Percentiles rank a stretch among this genome's conserved stretches.
phyloP scores from a whole-genome alignment of 2,797 vertebrate genomes.

The Garrulus glandarius region DNA sequence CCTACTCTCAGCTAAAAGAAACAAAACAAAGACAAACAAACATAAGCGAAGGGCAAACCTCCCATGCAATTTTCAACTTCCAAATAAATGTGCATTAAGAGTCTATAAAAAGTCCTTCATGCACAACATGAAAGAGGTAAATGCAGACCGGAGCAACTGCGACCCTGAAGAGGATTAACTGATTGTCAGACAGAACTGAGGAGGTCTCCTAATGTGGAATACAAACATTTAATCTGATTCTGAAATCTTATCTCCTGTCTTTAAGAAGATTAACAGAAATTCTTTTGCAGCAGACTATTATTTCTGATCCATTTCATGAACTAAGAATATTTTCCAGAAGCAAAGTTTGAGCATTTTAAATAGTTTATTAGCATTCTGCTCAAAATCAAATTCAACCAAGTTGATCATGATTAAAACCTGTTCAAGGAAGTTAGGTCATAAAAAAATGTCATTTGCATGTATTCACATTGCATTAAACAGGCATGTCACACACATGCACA shows the following conservation, averaged over 20 bases:
- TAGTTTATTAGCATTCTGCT: background rate
- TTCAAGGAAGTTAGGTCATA: background rate
- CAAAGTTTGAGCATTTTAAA: background rate
- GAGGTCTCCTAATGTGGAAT: constrained; percentile 15
- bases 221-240: constrained; percentile 59
- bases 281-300: background rate
- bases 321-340: background rate
- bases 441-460: background rate
- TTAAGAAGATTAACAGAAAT: constrained; percentile 53
- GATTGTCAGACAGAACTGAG: background rate
- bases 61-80: background rate
- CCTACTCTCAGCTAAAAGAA: background rate
- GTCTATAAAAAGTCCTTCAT: background rate
- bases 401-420: background rate
- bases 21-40: background rate
- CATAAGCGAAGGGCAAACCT: background rate
- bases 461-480: background rate
- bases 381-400: background rate
- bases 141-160: background rate
- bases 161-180: constrained; percentile 7
- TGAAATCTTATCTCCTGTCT: constrained; percentile 52
- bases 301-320: constrained; percentile 34
- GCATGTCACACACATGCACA: background rate
- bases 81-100: background rate
- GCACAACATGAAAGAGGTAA: background rate